A percentile compares a stretch with the other conserved stretches of the same genome.
Evolutionary conservation across 2,888 invertebrate genomes (phyloP).

Genomic region (Ypsolopha scabrella): DNA sequence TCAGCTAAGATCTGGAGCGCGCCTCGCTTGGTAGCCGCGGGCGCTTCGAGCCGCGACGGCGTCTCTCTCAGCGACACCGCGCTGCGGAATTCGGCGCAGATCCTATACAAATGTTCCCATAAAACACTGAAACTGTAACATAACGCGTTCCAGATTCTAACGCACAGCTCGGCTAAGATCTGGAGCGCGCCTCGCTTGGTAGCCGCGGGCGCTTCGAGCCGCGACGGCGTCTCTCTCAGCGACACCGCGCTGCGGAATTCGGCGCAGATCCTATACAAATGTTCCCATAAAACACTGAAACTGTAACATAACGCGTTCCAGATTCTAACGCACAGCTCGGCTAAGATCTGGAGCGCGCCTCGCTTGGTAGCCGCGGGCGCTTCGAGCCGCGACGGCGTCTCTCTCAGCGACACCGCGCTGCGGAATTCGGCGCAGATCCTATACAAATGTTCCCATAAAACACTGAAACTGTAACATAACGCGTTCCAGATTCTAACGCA

Average conservation of each 20-base stretch:
- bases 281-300: constrained; percentile 80
- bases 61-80: constrained; percentile 80
- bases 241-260: constrained; percentile 80
- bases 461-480: too few species aligned
- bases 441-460: not conserved
- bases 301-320: constrained; percentile 75
- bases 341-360: too few species aligned
- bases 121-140: constrained; percentile 97
- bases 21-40: constrained; percentile 81
- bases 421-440: constrained; percentile 65
- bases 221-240: constrained; percentile 79
- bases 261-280: constrained; percentile 91
- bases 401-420: constrained; percentile 77
- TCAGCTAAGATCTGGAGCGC: constrained; percentile 87
- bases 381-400: constrained; percentile 75
- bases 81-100: constrained; percentile 84
- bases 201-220: constrained; percentile 54
- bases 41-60: constrained; percentile 77
- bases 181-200: too few species aligned
- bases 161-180: too few species aligned
- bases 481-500: constrained; percentile 73
- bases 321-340: too few species aligned
- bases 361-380: not conserved
- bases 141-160: too few species aligned
- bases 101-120: constrained; percentile 94